Percentiles rank a stretch among this genome's conserved stretches.
Conservation (phyloP, 1,140 invertebrate genomes). For the Acromyrmex echinatior region DNA sequence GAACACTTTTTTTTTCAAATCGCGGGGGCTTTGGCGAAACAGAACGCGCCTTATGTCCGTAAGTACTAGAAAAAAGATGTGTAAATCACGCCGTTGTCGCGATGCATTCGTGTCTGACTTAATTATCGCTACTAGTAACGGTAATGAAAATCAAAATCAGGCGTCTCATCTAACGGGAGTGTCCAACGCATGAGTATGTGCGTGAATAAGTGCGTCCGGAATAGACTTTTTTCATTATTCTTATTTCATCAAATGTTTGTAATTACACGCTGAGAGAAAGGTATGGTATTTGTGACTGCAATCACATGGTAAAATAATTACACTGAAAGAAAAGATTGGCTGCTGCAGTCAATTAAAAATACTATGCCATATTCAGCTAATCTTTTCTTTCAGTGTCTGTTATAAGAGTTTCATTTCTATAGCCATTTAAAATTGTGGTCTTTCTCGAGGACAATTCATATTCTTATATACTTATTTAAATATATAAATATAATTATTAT, state of each 20-base stretch:
- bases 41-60: slow-evolving; percentile 63
- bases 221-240: background rate
- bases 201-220: no score
- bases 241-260: background rate
- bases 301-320: no score
- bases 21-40: slow-evolving; percentile 43
- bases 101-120: slow-evolving; percentile 41
- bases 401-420: no score
- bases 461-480: no score
- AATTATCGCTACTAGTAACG: slow-evolving; percentile 36
- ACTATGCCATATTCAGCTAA: no score
- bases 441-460: no score
- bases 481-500: no score
- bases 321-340: no score
- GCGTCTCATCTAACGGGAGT: background rate
- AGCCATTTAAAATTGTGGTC: no score
- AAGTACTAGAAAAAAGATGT: slow-evolving; percentile 47
- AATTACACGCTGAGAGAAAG: background rate
- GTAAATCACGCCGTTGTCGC: slow-evolving; percentile 68
- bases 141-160: slow-evolving; percentile 39
- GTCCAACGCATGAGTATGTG: background rate
- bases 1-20: slow-evolving; percentile 59
- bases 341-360: no score
- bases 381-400: no score
- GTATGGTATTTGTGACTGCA: no score